Evolutionary conservation across 30 jellyfish, hydroid and myxozoan genomes (phyloP).

Genomic region (Sanderia malayensis): DNA sequence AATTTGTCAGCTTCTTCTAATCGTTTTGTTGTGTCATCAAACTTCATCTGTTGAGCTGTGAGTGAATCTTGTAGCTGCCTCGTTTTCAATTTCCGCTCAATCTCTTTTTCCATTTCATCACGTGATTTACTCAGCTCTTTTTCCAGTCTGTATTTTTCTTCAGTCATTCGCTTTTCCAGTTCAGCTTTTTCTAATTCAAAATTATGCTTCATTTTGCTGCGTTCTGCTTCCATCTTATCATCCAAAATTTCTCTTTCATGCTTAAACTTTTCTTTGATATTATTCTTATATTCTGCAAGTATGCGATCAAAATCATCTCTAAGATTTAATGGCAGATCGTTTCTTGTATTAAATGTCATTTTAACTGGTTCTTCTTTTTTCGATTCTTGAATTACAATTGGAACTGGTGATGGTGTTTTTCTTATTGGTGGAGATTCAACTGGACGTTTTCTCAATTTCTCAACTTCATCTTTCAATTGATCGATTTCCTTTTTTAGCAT

Average conservation of each 20-base stretch:
- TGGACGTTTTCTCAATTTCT: constrained; percentile 55
- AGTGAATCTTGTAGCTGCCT: constrained; percentile 87
- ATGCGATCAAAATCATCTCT: constrained; percentile 88
- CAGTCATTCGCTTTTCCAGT: constrained; percentile 55
- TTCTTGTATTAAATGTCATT: constrained; percentile 48
- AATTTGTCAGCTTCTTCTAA: constrained; percentile 83
- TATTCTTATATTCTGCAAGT: constrained; percentile 75
- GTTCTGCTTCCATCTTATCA: constrained; percentile 66
- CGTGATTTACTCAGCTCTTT: constrained; percentile 71
- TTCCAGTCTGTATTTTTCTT: constrained; percentile 79
- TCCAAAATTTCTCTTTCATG: constrained; percentile 68
- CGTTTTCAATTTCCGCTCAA: constrained; percentile 78
- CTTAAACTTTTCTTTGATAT: constrained; percentile 52
- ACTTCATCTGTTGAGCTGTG: constrained; percentile 69
- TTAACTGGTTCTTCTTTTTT: constrained; percentile 29
- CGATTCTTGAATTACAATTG: constrained; percentile 23
- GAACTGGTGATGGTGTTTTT: constrained; percentile 43
- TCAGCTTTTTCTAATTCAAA: constrained; percentile 62
- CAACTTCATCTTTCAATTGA: constrained; percentile 81
- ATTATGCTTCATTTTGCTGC: constrained; percentile 51
- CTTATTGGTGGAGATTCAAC: constrained; percentile 62
- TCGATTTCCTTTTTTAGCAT: constrained; percentile 75
- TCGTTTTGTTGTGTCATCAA: constrained; percentile 74
- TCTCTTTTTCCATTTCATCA: constrained; percentile 89
- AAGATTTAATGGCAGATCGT: constrained; percentile 73